Evolutionary conservation across 2,888 invertebrate genomes (phyloP), one percentile per base, ranked within the genome.

Genomic region (Pristionchus mayeri): DNA sequence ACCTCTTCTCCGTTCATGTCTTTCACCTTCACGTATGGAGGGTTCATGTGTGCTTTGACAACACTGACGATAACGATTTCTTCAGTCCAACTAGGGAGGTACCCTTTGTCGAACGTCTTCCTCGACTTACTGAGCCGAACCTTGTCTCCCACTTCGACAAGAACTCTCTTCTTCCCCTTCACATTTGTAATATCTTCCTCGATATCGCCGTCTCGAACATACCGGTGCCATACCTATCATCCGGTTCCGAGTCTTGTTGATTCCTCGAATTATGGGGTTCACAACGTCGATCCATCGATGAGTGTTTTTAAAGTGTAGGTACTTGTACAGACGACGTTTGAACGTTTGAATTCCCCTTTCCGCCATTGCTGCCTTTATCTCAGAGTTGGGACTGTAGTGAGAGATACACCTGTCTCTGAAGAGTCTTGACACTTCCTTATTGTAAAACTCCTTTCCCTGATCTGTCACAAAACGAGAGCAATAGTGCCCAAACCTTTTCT

Each of bases 401-500:
- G 4, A 4, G 11, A 71, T 71, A 11, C 9, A 2, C 7, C 6
- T 37, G 4, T 16, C 4, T 16, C 40, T 71, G 40, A n/a, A 71
- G 21, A 71, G 71, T 0, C 4, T 40, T n/a, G 21, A 18, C 18
- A 37, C 37, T 1, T 71, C 44, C n/a, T n/a, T n/a, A n/a, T n/a
- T n/a, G n/a, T n/a, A n/a, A n/a, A n/a, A n/a, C n/a, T n/a, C n/a
- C n/a, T 24, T 37, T 40, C 71, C 71, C n/a, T 71, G 37, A 40
- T 71, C 71, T 37, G 71, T 71, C 11, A 71, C 71, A 24, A 71
- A 37, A 11, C 71, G 71, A 37, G 71, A 37, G 71, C 71, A 71
- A 4, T 40, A 18, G 11, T 71, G 71, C 1, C 44, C 44, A 37
- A 40, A 40, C 1, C 71, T 37, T 16, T 24, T n/a, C 11, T 13